phyloP scores from a whole-genome alignment of 2,888 invertebrate genomes.

The Trissoscelio sp. region DNA sequence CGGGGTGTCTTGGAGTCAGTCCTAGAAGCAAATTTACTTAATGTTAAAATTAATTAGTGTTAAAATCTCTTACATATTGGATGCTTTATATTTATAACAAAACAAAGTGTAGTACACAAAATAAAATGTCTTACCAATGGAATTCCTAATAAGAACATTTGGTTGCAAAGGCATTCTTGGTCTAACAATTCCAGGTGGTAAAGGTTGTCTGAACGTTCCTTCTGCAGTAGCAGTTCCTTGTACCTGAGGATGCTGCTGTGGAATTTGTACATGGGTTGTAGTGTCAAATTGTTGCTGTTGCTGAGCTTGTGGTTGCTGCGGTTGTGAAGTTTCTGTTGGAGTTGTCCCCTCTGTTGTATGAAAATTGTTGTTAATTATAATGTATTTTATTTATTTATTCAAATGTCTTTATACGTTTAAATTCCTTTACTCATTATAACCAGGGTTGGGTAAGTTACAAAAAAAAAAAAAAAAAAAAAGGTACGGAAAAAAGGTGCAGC shows the following conservation, averaged over 20 bases:
- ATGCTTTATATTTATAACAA: too few relatives aligned
- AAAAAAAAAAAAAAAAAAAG: background rate
- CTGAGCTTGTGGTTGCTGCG: slow-evolving; percentile 74
- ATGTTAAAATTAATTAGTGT: background rate
- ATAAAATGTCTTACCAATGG: slow-evolving; percentile 75
- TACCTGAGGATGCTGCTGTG: slow-evolving; percentile 77
- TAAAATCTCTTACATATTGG: too few relatives aligned
- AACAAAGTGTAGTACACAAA: too few relatives aligned
- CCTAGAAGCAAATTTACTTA: slow-evolving; percentile 70
- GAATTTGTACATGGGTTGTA: slow-evolving; percentile 75
- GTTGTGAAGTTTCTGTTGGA: slow-evolving; percentile 74
- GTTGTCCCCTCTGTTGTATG: slow-evolving; percentile 74
- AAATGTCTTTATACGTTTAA: too few relatives aligned
- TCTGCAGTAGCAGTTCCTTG: slow-evolving; percentile 82
- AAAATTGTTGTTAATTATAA: too few relatives aligned
- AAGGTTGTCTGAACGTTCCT: slow-evolving; percentile 88
- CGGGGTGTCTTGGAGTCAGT: slow-evolving; percentile 76
- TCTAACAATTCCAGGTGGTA: slow-evolving; percentile 86
- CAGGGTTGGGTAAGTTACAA: too few relatives aligned
- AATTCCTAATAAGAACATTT: slow-evolving; percentile 79
- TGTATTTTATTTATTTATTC: too few relatives aligned
- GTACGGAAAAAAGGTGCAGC: too few relatives aligned
- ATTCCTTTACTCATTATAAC: too few relatives aligned
- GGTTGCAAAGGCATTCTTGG: slow-evolving; percentile 84
- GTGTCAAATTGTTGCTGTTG: slow-evolving; percentile 76